phyloP scores from a whole-genome alignment of 2,888 invertebrate species.

The Sinopyrophorus schimmeli region DNA sequence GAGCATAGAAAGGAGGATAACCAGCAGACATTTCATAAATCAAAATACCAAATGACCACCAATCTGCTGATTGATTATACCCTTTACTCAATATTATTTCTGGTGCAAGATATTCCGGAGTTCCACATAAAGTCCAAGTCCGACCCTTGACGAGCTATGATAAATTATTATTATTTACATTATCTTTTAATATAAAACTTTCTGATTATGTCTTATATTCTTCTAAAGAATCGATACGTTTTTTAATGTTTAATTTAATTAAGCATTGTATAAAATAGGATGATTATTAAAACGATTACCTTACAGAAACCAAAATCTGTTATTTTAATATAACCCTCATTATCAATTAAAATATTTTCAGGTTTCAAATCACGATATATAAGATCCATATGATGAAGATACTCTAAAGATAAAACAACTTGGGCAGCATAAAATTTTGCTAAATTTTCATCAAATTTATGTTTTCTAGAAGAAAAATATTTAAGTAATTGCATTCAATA shows the following conservation, averaged over 20 bases:
- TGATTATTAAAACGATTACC: too few species aligned
- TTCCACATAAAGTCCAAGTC: slow-evolving; percentile 93
- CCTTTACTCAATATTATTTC: slow-evolving; percentile 88
- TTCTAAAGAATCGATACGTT: background rate
- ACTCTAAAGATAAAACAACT: slow-evolving; percentile 87
- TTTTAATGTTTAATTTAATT: background rate
- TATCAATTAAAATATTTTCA: slow-evolving; percentile 85
- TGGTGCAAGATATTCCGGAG: slow-evolving; percentile 94
- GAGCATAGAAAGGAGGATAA: slow-evolving; percentile 88
- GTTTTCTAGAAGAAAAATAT: too few species aligned
- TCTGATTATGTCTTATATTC: background rate
- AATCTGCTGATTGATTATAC: slow-evolving; percentile 90
- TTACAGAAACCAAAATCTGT: slow-evolving; percentile 97
- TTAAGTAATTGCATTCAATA: background rate
- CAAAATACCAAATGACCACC: slow-evolving; percentile 93
- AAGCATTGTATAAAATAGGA: too few species aligned
- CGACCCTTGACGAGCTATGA: slow-evolving; percentile 63
- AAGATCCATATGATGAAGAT: slow-evolving; percentile 83
- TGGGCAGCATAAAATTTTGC: slow-evolving; percentile 89
- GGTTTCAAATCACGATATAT: slow-evolving; percentile 92
- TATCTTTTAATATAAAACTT: background rate
- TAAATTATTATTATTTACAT: too few species aligned
- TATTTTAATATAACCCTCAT: slow-evolving; percentile 78
- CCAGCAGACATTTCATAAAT: slow-evolving; percentile 90
- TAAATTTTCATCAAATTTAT: slow-evolving; percentile 72